phyloP scores from a whole-genome alignment of 2,888 invertebrate genomes.

The Apamea monoglypha region DNA sequence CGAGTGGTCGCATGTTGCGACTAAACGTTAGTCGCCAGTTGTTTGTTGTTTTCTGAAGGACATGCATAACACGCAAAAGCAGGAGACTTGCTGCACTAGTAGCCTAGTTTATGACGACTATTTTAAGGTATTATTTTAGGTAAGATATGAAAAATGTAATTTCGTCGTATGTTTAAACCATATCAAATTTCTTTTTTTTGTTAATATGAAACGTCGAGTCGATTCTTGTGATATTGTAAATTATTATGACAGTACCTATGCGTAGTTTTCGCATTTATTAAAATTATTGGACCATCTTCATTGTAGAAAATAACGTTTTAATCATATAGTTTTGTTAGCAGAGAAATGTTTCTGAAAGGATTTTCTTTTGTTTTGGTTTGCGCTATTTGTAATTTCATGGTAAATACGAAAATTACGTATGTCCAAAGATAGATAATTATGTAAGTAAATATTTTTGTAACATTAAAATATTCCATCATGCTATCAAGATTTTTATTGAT shows the following conservation, averaged over 20 bases:
- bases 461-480: slow-evolving; percentile 34
- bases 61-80: neutral
- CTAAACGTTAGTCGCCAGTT: neutral
- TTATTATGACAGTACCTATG: slow-evolving; percentile 4
- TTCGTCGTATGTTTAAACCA: neutral
- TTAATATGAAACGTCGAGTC: slow-evolving; percentile 10
- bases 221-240: slow-evolving; percentile 49
- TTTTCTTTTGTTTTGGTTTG: neutral
- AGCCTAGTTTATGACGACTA: slow-evolving; percentile 17
- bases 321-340: no score
- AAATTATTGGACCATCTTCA: neutral
- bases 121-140: neutral
- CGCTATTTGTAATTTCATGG: neutral
- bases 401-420: slow-evolving; percentile 38
- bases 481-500: neutral
- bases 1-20: neutral
- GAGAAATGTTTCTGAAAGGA: neutral
- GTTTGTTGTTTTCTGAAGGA: neutral
- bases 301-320: slow-evolving; percentile 4
- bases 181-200: slow-evolving; percentile 31
- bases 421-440: slow-evolving; percentile 19
- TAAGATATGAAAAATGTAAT: slow-evolving; percentile 4
- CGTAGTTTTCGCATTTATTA: slow-evolving; percentile 45
- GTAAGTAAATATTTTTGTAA: slow-evolving; percentile 58
- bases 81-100: slow-evolving; percentile 9